Evolutionary conservation across 2,113 vertebrate genomes (phyloP), one percentile per base, ranked within the genome.

Genomic region (Sclerurus mexicanus): DNA sequence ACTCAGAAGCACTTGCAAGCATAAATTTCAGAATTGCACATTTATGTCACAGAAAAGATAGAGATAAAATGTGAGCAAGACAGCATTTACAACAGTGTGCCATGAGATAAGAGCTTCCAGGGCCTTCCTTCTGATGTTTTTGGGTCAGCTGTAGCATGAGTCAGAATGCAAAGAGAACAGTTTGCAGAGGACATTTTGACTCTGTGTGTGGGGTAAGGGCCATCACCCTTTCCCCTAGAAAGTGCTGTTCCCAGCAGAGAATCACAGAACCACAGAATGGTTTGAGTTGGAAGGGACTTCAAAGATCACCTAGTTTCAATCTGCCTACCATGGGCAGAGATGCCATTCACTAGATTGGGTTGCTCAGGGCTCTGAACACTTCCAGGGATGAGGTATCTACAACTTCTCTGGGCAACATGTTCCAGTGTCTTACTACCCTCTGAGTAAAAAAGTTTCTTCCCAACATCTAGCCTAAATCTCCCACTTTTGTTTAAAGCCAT

Each of bases 141-240:
- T n/a, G 42, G 59, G 50, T 83, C 78, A 90, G n/a, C 25, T 40
- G 66, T n/a, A 67, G 16, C n/a, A 14, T 30, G 25, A 82, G 25
- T 39, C 78, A 85, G 58, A 75, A 39, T 1, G 2, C 40, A 64
- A 86, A 53, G 58, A 91, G 19, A 73, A 55, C 31, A 44, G 50
- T 31, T 66, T 83, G 44, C 74, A 74, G 73, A 62, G 10, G 30
- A 42, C 28, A 62, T 40, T 74, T 79, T 49, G 60, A 40, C 39
- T 63, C 20, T 2, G 1, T 2, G 4, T 4, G 0, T 28, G 24
- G 31, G 27, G 27, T 76, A 49, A 50, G 37, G 35, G 20, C 50
- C 50, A n/a, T 59, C 52, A 53, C 17, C 27, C 60, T 81, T 62
- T 72, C 39, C 22, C 13, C 24, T 23, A 4, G 7, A 28, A 53